These are phyloP conservation scores for Drosophila siamana DNA, from an alignment of 2,888 invertebrate species.

Conservation along the genomic window DNA sequence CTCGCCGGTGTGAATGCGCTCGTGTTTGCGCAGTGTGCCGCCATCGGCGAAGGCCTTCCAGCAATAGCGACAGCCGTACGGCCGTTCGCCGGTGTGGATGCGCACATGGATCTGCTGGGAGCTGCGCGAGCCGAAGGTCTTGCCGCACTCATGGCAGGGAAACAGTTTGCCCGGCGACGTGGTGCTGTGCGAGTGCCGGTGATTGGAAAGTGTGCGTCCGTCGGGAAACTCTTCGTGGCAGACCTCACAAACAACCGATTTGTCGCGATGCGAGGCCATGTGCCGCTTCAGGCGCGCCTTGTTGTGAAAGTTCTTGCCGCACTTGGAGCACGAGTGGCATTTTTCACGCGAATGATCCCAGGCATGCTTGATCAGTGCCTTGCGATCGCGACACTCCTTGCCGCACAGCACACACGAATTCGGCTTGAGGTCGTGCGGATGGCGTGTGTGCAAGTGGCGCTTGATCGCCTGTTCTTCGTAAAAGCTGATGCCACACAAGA, in stretches of 20 bases:
- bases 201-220: slow-evolving; percentile 89
- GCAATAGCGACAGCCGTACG: slow-evolving; percentile 93
- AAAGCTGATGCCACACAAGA: slow-evolving; percentile 89
- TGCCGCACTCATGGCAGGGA: slow-evolving; percentile 93
- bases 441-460: slow-evolving; percentile 88
- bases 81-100: slow-evolving; percentile 93
- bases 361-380: slow-evolving; percentile 89
- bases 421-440: slow-evolving; percentile 88
- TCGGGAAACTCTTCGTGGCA: slow-evolving; percentile 91
- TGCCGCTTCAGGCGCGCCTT: slow-evolving; percentile 89
- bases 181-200: slow-evolving; percentile 88
- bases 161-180: slow-evolving; percentile 88
- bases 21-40: slow-evolving; percentile 93
- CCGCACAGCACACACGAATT: slow-evolving; percentile 89
- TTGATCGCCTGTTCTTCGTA: slow-evolving; percentile 88
- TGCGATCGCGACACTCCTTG: slow-evolving; percentile 89
- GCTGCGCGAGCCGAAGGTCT: slow-evolving; percentile 93
- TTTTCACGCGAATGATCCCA: slow-evolving; percentile 90
- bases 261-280: slow-evolving; percentile 90
- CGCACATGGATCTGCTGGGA: slow-evolving; percentile 94
- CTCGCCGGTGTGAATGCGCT: slow-evolving; percentile 93
- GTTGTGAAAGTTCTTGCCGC: slow-evolving; percentile 90
- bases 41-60: slow-evolving; percentile 96
- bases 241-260: slow-evolving; percentile 89
- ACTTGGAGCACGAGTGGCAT: slow-evolving; percentile 88